phyloP scores from a whole-genome alignment of 2,113 vertebrate species.

The Gallinago media region DNA sequence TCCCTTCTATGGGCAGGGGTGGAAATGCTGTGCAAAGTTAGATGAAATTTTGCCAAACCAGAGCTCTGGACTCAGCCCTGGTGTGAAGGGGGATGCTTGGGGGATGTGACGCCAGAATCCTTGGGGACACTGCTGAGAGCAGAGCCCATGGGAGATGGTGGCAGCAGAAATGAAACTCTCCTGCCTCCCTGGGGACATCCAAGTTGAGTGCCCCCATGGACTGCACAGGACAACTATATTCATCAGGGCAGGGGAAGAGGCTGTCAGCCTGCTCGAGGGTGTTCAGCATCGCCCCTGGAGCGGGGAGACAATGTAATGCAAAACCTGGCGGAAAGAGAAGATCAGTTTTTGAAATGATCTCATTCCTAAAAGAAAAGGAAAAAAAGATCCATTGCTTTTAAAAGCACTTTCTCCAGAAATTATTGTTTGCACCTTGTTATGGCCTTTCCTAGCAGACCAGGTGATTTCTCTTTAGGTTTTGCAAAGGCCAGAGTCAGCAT shows the following conservation, averaged over 20 bases:
- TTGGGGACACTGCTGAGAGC: not conserved
- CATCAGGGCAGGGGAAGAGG: not conserved
- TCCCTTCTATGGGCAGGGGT: not conserved
- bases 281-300: not conserved
- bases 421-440: not conserved
- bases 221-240: not conserved
- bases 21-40: not conserved
- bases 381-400: not conserved
- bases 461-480: not conserved
- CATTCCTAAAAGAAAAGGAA: not conserved
- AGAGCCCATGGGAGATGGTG: not conserved
- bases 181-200: not conserved
- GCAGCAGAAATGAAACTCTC: not conserved
- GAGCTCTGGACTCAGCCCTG: not conserved
- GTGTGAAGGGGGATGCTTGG: not conserved
- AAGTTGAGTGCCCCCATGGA: rapidly evolving
- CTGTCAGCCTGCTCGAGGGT: not conserved
- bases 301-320: not conserved
- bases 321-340: not conserved
- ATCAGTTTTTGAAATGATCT: not conserved
- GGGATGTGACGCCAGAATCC: rapidly evolving
- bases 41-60: not conserved
- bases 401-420: not conserved
- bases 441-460: not conserved
- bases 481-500: not conserved